Evolutionary conservation across 2,113 vertebrate genomes (phyloP), one percentile per base, ranked within the genome.

Genomic region (Triplophysa tibetana): DNA sequence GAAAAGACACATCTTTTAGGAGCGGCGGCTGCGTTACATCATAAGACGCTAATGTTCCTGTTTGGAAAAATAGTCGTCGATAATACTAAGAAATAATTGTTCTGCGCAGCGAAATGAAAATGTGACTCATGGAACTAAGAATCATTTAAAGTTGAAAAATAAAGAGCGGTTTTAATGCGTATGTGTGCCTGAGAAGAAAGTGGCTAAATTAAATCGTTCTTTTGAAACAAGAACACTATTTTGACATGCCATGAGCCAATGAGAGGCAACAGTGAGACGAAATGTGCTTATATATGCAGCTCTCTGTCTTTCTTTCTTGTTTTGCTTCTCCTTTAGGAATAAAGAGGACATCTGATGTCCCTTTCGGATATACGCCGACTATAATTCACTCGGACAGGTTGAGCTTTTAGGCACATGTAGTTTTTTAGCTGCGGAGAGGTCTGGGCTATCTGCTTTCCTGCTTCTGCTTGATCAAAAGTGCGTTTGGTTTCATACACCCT

Each of bases 81-180:
- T 82, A 78, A 82, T 75, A 88, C 89, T 89, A 83, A 89, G 85
- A 75, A 82, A 74, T 63, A 83, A 77, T 89, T 89, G 89, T 90
- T 89, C 80, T 73, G 19, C 23, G 9, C 56, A 77, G 83, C 83
- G 78, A 87, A 82, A 85, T 84, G 81, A 78, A 85, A 86, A 81
- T 84, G 80, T 85, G 79, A 89, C 79, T 88, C 85, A 80, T 80
- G 79, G 78, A 85, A 74, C 79, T 83, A 69, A 52, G 82, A 87
- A 85, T 77, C 76, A 29, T 78, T 76, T 85, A 84, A 45, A 67
- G 66, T 83, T 26, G 45, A 41, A 60, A 52, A 50, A 65, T 14
- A 0, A 14, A 29, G 33, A n/a, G 13, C 62, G 66, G 23, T 33
- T 70, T 69, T 38, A n/a, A 75, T 8, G 12, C 26, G 1, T 66